Evolutionary conservation across 2,797 vertebrate species (phyloP).

Genomic region (Orestias chungarensis): DNA sequence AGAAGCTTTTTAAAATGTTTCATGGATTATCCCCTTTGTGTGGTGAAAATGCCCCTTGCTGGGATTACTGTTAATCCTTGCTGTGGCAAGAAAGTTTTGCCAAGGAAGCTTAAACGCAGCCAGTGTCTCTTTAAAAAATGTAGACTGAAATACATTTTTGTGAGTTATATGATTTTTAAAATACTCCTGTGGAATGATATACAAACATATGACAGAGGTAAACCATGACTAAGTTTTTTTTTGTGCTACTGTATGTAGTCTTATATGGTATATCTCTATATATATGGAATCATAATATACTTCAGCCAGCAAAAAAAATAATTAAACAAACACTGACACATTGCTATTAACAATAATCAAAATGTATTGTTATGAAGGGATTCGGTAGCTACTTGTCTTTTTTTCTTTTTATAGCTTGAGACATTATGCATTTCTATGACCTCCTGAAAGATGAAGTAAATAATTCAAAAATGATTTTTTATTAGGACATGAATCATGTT

Average conservation of each 20-base stretch:
- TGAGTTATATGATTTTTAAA: not conserved
- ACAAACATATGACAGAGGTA: not conserved
- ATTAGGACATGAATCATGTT: not conserved
- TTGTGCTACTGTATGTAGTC: no score
- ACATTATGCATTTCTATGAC: not conserved
- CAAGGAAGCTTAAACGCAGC: not conserved
- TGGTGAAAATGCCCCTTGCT: constrained; percentile 33
- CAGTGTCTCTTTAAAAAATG: not conserved
- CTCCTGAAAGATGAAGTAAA: not conserved
- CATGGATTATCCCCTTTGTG: constrained; percentile 56
- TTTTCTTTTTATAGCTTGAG: not conserved
- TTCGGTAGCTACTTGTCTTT: not conserved
- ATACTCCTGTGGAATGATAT: not conserved
- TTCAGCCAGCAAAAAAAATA: not conserved
- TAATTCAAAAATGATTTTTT: not conserved
- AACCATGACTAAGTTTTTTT: no score
- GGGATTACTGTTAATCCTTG: constrained; percentile 40
- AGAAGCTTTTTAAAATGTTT: constrained; percentile 57
- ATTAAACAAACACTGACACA: not conserved
- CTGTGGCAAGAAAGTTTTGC: constrained; percentile 14
- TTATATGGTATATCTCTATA: no score
- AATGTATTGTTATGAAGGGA: not conserved
- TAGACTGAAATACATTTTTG: no score
- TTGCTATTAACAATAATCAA: not conserved
- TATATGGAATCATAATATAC: no score